Evolutionary conservation across 2,888 invertebrate genomes (phyloP).

Genomic region (Frankliniella fusca): DNA sequence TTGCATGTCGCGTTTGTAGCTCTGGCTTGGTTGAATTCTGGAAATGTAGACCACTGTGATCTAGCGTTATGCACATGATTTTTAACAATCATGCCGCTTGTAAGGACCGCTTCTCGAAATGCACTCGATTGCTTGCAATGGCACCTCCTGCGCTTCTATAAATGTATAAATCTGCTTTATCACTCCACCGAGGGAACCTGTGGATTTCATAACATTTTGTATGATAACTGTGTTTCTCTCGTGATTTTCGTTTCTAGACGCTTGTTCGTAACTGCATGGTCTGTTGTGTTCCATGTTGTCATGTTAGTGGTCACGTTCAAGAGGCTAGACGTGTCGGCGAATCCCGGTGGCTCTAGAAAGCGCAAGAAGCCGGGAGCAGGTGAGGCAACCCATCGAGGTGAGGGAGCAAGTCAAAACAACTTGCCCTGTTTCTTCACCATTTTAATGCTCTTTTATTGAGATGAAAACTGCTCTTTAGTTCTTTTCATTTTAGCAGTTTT

Average conservation of each 20-base stretch:
- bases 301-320: slow-evolving; percentile 77
- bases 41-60: no score
- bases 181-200: no score
- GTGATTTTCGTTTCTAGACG: slow-evolving; percentile 41
- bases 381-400: slow-evolving; percentile 46
- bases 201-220: slow-evolving; percentile 37
- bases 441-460: no score
- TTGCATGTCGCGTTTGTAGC: slow-evolving; percentile 39
- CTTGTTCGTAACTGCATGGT: slow-evolving; percentile 38
- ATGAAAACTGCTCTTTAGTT: no score
- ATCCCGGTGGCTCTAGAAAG: slow-evolving; percentile 55
- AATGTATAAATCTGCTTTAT: no score
- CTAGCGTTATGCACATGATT: no score
- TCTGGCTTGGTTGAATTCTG: slow-evolving; percentile 1
- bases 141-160: no score
- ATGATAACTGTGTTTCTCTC: slow-evolving; percentile 32
- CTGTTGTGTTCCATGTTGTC: slow-evolving; percentile 41
- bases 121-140: no score
- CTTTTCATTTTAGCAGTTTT: slow-evolving; percentile 21
- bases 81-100: no score
- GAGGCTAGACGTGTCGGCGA: slow-evolving; percentile 52
- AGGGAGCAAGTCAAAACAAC: neutral
- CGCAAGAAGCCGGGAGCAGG: slow-evolving; percentile 70
- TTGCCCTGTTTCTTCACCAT: no score
- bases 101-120: no score